These are phyloP conservation scores for Hemicrepidius hirtus DNA, from an alignment of 2,888 invertebrate species.

Conservation along the genomic window DNA sequence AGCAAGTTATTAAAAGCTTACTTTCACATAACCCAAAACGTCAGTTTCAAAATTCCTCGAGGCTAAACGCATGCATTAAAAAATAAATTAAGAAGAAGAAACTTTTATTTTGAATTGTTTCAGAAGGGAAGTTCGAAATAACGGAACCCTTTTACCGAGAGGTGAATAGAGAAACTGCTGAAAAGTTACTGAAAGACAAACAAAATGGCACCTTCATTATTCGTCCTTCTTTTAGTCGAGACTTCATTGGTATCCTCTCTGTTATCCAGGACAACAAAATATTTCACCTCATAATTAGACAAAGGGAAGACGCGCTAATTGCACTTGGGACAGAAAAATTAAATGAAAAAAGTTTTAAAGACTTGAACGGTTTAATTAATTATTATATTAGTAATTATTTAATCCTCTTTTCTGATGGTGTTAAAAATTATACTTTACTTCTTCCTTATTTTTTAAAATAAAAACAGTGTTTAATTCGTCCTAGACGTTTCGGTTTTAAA, in stretches of 20 bases:
- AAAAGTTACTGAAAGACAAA: conserved; percentile 73
- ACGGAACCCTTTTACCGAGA: conserved; percentile 77
- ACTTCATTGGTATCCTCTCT: conserved; percentile 73
- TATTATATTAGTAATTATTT: conserved; percentile 75
- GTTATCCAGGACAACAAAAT: conserved; percentile 74
- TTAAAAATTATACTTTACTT: conserved; percentile 74
- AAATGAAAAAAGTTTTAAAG: conserved; percentile 74
- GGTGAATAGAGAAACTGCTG: conserved; percentile 74
- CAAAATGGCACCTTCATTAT: conserved; percentile 78
- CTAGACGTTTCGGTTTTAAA: too few relatives aligned
- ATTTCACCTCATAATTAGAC: conserved; percentile 76
- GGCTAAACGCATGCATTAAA: conserved; percentile 30
- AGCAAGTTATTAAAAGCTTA: conserved; percentile 19
- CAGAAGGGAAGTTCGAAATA: conserved; percentile 52
- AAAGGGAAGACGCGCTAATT: conserved; percentile 73
- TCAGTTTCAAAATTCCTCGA: conserved; percentile 13
- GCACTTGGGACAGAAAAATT: conserved; percentile 75
- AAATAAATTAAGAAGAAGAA: conserved; percentile 25
- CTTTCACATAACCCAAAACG: conserved; percentile 4
- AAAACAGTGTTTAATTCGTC: too few relatives aligned
- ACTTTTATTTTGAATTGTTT: conserved; percentile 37
- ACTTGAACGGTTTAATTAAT: conserved; percentile 74
- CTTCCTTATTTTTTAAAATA: conserved; percentile 62
- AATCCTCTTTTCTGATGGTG: conserved; percentile 74
- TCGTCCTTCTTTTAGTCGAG: conserved; percentile 75